Conservation (phyloP, 1,140 invertebrate genomes). For the Metopolophium dirhodum region DNA sequence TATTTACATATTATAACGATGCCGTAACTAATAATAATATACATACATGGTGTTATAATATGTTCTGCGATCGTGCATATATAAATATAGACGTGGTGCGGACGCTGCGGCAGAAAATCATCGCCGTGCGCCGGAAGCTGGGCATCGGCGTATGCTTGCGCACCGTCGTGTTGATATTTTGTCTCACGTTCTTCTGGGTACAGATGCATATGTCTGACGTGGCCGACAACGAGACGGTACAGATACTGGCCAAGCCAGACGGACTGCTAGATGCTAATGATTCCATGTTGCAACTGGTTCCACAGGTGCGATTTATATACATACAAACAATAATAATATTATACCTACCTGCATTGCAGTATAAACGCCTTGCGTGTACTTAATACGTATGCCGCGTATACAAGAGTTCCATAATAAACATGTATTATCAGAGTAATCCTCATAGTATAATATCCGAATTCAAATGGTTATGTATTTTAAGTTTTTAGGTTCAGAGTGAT, state of each 20-base stretch:
- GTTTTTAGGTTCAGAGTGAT: too few species aligned
- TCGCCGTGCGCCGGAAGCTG: conserved; percentile 58
- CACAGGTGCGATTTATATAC: conserved; percentile 20
- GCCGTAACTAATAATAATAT: neutral
- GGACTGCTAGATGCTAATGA: conserved; percentile 45
- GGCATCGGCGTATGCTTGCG: conserved; percentile 64
- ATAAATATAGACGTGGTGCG: conserved; percentile 57
- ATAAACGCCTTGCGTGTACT: too few species aligned
- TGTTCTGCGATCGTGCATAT: neutral
- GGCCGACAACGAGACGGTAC: conserved; percentile 61
- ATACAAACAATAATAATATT: neutral
- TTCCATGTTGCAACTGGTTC: conserved; percentile 49
- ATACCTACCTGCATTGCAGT: neutral
- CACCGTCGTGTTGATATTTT: conserved; percentile 69
- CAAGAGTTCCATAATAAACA: neutral
- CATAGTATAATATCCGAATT: neutral
- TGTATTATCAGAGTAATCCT: neutral
- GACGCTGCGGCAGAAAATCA: conserved; percentile 58
- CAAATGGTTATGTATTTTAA: too few species aligned
- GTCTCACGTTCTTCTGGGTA: conserved; percentile 74
- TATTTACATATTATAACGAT: neutral
- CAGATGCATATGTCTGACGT: conserved; percentile 74
- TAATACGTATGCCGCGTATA: neutral
- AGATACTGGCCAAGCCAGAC: conserved; percentile 47
- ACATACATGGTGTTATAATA: neutral